Evolutionary conservation across 2,888 invertebrate species (phyloP).

Genomic region (Dasysyrphus albostriatus): DNA sequence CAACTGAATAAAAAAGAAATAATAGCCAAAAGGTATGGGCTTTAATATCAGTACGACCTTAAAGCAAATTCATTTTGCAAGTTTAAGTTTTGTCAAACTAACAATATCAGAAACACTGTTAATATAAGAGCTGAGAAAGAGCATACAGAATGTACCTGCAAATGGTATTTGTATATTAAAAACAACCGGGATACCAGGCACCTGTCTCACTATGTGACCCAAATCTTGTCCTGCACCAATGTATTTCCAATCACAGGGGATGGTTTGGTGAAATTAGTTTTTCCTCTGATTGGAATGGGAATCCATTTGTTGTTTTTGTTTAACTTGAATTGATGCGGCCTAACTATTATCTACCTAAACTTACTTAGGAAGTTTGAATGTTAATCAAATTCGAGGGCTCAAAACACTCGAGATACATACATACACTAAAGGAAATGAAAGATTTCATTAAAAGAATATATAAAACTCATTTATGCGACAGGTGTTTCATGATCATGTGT

Average conservation of each 20-base stretch:
- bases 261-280: conserved; percentile 1
- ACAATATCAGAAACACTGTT: background rate
- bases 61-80: background rate
- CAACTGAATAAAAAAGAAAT: background rate
- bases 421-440: background rate
- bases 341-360: background rate
- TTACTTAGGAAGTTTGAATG: background rate
- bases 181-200: background rate
- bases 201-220: conserved; percentile 20
- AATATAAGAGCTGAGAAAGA: background rate
- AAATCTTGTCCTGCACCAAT: background rate
- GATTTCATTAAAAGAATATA: background rate
- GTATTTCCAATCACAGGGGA: conserved; percentile 2
- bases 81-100: background rate
- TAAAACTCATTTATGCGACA: conserved; percentile 31
- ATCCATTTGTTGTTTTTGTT: background rate
- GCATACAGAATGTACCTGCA: background rate
- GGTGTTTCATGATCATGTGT: background rate
- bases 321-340: background rate
- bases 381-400: background rate
- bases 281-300: background rate
- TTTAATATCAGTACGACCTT: background rate
- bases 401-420: background rate
- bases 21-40: background rate
- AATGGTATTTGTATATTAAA: background rate